Evolutionary conservation across 2,797 vertebrate genomes (phyloP).

Genomic region (Bradypodion pumilum): DNA sequence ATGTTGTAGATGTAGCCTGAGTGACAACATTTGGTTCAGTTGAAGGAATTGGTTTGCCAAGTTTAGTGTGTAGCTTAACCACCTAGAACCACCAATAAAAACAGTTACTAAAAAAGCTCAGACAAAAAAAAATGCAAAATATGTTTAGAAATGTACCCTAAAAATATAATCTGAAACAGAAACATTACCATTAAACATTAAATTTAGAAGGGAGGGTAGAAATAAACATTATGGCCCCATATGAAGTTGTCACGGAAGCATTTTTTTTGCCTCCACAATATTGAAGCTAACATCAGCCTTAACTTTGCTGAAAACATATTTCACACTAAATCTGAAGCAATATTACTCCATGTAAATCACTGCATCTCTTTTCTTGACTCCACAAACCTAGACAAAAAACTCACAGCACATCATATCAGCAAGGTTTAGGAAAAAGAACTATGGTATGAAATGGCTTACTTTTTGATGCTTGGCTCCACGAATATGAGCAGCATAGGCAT

Average conservation of each 20-base stretch:
- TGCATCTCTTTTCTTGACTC: not conserved
- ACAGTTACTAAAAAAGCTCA: constrained; percentile 22
- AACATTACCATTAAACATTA: not conserved
- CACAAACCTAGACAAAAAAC: not conserved
- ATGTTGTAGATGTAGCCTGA: constrained; percentile 85
- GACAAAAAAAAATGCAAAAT: not conserved
- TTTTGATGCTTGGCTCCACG: constrained; percentile 98
- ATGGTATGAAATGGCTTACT: constrained; percentile 73
- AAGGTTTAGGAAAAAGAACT: not conserved
- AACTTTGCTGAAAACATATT: not conserved
- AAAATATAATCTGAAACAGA: not conserved
- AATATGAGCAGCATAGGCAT: constrained; percentile 96
- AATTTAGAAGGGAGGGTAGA: not conserved
- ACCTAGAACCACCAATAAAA: constrained; percentile 79
- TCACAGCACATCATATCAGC: not conserved
- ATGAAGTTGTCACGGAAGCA: not conserved
- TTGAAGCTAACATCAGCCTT: not conserved
- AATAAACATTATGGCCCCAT: not conserved
- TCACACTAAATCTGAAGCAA: not conserved
- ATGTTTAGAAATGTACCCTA: not conserved
- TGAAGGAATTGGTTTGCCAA: constrained; percentile 97
- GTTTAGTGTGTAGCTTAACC: constrained; percentile 97
- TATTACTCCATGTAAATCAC: not conserved
- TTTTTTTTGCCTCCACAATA: not conserved
- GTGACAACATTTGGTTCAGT: constrained; percentile 95